Conservation (phyloP, 1,140 invertebrate genomes). For the Rhysida immarginata region DNA sequence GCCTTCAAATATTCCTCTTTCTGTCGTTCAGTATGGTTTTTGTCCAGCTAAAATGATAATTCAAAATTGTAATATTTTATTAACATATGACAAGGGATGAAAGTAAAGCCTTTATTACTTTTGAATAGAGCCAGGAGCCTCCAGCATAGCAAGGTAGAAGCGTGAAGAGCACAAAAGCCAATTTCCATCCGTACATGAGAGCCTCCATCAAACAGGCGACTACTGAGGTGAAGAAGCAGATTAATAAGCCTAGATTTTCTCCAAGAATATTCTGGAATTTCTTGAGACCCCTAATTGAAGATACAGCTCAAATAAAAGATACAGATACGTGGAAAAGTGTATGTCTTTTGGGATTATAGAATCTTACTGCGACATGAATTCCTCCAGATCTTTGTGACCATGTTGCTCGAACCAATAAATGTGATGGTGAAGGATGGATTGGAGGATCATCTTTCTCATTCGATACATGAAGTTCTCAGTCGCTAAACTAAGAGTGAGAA, state of each 20-base stretch:
- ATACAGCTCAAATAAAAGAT: too few species aligned
- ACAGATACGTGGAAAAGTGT: too few species aligned
- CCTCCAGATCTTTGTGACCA: neutral
- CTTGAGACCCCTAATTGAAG: conserved; percentile 38
- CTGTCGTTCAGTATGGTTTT: neutral
- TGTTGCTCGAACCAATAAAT: neutral
- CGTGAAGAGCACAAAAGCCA: conserved; percentile 33
- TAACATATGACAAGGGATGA: too few species aligned
- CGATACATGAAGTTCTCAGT: neutral
- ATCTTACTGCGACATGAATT: neutral
- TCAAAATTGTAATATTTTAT: too few species aligned
- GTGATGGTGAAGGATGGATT: neutral
- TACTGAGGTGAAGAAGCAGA: conserved; percentile 24
- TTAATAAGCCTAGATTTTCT: conserved; percentile 36
- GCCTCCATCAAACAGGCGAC: conserved; percentile 26
- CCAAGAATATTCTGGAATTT: conserved; percentile 40
- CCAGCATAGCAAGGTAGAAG: conserved; percentile 25
- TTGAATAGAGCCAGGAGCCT: conserved; percentile 7
- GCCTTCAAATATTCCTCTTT: conserved; percentile 1
- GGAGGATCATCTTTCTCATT: neutral
- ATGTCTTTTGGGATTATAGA: too few species aligned
- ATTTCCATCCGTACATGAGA: conserved; percentile 33
- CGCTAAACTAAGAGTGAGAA: neutral
- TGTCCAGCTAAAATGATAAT: too few species aligned
- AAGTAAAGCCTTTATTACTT: too few species aligned